Percentiles rank a stretch among this genome's conserved stretches.
phyloP scores from a whole-genome alignment of 2,113 vertebrate genomes.

The Jaculus jaculus region DNA sequence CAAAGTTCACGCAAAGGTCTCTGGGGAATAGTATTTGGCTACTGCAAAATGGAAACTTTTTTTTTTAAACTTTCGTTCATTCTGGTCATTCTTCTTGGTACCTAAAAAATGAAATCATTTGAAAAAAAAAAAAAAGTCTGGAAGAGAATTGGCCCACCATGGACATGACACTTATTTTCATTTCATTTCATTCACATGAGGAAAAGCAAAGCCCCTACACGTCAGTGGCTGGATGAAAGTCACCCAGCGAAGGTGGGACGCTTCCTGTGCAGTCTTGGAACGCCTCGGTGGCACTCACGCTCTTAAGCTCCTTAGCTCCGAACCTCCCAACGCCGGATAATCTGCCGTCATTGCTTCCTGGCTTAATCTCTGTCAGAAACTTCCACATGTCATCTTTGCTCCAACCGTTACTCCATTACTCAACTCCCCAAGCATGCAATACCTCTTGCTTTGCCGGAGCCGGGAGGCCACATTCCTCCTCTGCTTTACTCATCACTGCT shows the following conservation, averaged over 20 bases:
- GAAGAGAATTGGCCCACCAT: background rate
- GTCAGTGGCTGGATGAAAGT: background rate
- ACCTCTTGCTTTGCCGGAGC: background rate
- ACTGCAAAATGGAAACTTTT: background rate
- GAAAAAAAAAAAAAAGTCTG: background rate
- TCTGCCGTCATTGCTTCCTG: background rate
- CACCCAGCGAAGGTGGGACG: background rate
- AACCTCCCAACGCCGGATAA: background rate
- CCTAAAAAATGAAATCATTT: background rate
- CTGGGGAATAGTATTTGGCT: background rate
- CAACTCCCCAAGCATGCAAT: background rate
- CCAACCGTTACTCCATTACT: background rate
- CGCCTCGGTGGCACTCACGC: background rate
- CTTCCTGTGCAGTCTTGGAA: background rate
- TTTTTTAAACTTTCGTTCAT: background rate
- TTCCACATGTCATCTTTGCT: background rate
- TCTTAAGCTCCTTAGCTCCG: background rate
- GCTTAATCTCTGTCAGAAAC: background rate
- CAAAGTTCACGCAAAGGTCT: background rate
- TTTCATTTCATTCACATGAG: background rate
- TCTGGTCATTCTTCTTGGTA: slow-evolving; percentile 20
- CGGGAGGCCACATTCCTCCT: background rate
- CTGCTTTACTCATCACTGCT: background rate
- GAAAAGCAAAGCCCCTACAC: background rate
- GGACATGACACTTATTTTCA: background rate